Evolutionary conservation across 2,888 invertebrate species (phyloP), one percentile per base, ranked within the genome.

Genomic region (Neoaliturus tenellus): DNA sequence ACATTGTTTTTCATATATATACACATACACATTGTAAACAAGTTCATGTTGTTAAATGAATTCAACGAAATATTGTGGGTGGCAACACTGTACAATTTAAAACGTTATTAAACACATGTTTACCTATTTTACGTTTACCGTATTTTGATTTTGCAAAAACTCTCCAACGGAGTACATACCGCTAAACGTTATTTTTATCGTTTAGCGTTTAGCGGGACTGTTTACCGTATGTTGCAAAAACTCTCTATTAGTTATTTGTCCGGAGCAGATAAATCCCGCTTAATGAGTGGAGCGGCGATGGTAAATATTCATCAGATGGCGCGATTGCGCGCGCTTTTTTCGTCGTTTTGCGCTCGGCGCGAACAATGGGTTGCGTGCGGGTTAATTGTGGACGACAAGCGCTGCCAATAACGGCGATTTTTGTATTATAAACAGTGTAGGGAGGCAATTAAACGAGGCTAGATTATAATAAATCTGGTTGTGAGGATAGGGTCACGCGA

Each of bases 211-310:
- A n/a, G n/a, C n/a, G n/a, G n/a, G n/a, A n/a, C n/a, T n/a, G n/a
- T n/a, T n/a, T n/a, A n/a, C n/a, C n/a, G n/a, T n/a, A n/a, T n/a
- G n/a, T n/a, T n/a, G n/a, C n/a, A n/a, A n/a, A n/a, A n/a, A n/a
- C n/a, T n/a, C n/a, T n/a, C n/a, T n/a, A n/a, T n/a, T 71, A 71
- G 71, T 71, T 71, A 71, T 71, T 71, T 71, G 71, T 71, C 71
- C 71, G 71, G 20, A 4, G 20, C 39, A 35, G 71, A 71, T 71
- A 71, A 71, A 71, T 71, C 71, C 71, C 71, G 39, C 39, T 71
- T 71, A 71, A 71, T 71, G 71, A 71, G 71, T 39, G 71, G 71
- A 71, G 71, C 20, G 20, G 25, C 62, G 35, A 67, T 67, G 67
- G 41, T 71, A 39, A 71, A 71, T 71, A 71, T 71, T 35, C 39